Percentiles rank a stretch among this genome's conserved stretches.
These are phyloP conservation scores for Hippocampus kuda DNA, from an alignment of 2,797 vertebrate species.

Conservation along the genomic window DNA sequence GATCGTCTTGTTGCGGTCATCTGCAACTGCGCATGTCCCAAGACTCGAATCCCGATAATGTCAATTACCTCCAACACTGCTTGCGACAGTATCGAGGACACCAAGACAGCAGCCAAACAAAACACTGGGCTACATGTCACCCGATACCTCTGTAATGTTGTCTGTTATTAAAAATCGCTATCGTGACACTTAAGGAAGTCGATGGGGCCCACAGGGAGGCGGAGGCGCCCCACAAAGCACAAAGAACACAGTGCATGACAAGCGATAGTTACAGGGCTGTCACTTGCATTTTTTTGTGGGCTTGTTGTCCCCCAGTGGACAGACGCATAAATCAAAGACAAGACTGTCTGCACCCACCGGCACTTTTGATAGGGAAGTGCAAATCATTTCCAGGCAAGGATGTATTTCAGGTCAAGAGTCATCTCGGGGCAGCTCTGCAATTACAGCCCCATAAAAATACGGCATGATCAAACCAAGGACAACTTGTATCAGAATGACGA, in stretches of 20 bases:
- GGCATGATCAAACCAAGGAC: too few species aligned
- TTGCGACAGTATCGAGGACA: slow-evolving; percentile 42
- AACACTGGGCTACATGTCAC: slow-evolving; percentile 27
- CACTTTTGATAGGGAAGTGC: not conserved
- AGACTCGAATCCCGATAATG: slow-evolving; percentile 31
- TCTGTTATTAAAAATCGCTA: slow-evolving; percentile 24
- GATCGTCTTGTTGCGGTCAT: slow-evolving; percentile 2
- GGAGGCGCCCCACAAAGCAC: not conserved
- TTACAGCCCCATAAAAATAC: too few species aligned
- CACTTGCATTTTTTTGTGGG: slow-evolving; percentile 42
- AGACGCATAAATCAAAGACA: slow-evolving; percentile 40
- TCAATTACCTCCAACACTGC: slow-evolving; percentile 47
- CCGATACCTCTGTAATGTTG: slow-evolving; percentile 13
- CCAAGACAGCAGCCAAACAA: slow-evolving; percentile 29
- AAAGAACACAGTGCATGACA: not conserved
- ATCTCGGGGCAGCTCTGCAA: not conserved
- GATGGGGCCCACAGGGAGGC: slow-evolving; percentile 6
- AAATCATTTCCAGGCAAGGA: not conserved
- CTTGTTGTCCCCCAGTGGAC: slow-evolving; percentile 23
- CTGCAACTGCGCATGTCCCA: slow-evolving; percentile 12
- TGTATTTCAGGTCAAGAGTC: slow-evolving; percentile 13
- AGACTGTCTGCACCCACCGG: slow-evolving; percentile 18
- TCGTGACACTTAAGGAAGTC: slow-evolving; percentile 28
- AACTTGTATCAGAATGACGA: too few species aligned
- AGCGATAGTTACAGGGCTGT: slow-evolving; percentile 34